Conservation (phyloP, 2,888 invertebrate species). For the Baronia brevicornis region DNA sequence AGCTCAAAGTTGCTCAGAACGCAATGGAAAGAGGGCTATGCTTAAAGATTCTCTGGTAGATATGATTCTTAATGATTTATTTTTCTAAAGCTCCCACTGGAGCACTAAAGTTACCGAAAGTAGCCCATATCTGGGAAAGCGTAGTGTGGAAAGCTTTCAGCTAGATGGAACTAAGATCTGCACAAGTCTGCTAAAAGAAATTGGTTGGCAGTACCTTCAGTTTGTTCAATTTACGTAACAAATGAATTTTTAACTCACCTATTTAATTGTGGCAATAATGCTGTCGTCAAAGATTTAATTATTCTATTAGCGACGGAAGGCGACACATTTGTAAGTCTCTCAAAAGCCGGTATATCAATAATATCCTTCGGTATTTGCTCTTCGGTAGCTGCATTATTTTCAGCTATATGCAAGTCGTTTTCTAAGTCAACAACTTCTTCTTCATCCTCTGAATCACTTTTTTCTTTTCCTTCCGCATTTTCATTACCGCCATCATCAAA, state of each 20-base stretch:
- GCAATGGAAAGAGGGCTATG: no score
- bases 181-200: no score
- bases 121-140: no score
- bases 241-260: slow-evolving; percentile 48
- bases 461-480: slow-evolving; percentile 23
- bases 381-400: slow-evolving; percentile 51
- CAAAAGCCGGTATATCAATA: slow-evolving; percentile 47
- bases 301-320: slow-evolving; percentile 85
- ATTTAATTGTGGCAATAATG: slow-evolving; percentile 87
- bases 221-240: no score
- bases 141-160: no score
- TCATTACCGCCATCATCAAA: slow-evolving; percentile 15
- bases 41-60: no score
- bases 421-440: slow-evolving; percentile 38
- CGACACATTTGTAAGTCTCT: slow-evolving; percentile 74
- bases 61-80: no score
- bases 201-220: no score
- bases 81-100: no score
- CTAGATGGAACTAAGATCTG: no score
- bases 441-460: slow-evolving; percentile 26
- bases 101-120: no score
- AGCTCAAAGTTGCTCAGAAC: no score
- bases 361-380: slow-evolving; percentile 37
- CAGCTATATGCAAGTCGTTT: slow-evolving; percentile 47
- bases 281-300: slow-evolving; percentile 80